Evolutionary conservation across 2,113 vertebrate species (phyloP).

Genomic region (Morone chrysops): DNA sequence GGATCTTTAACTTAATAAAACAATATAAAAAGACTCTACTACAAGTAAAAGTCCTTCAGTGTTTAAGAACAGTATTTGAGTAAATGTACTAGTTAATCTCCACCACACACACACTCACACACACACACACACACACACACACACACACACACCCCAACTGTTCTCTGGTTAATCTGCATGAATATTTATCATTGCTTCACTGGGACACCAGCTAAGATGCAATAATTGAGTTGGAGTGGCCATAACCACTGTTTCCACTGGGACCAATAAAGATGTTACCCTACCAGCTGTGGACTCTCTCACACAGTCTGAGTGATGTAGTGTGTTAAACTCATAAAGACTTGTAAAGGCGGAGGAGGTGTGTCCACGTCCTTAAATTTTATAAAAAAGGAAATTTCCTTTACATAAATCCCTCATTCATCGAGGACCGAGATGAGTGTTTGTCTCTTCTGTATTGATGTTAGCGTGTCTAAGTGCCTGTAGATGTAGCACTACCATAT

Average conservation of each 20-base stretch:
- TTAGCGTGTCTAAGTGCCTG: not conserved
- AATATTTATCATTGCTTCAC: conserved; percentile 80
- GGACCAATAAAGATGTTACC: conserved; percentile 72
- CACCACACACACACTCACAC: no score
- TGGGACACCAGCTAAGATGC: conserved; percentile 75
- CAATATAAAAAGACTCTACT: not conserved
- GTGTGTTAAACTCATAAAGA: not conserved
- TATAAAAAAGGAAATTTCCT: not conserved
- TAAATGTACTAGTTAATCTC: not conserved
- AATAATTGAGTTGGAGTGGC: conserved; percentile 79
- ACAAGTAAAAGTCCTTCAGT: not conserved
- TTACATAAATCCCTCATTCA: not conserved
- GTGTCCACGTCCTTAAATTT: not conserved
- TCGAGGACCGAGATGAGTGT: not conserved
- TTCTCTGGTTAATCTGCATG: conserved; percentile 70
- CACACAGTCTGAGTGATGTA: conserved; percentile 1
- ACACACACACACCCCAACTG: conserved; percentile 26
- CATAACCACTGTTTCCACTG: conserved; percentile 68
- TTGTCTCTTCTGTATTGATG: not conserved
- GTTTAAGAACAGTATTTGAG: not conserved
- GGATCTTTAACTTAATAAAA: no score
- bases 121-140: not conserved
- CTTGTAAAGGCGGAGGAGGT: not conserved
- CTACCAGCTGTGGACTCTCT: conserved; percentile 69
- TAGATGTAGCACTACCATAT: not conserved